phyloP scores from a whole-genome alignment of 2,797 vertebrate species.

The Hoplostethus mediterraneus region DNA sequence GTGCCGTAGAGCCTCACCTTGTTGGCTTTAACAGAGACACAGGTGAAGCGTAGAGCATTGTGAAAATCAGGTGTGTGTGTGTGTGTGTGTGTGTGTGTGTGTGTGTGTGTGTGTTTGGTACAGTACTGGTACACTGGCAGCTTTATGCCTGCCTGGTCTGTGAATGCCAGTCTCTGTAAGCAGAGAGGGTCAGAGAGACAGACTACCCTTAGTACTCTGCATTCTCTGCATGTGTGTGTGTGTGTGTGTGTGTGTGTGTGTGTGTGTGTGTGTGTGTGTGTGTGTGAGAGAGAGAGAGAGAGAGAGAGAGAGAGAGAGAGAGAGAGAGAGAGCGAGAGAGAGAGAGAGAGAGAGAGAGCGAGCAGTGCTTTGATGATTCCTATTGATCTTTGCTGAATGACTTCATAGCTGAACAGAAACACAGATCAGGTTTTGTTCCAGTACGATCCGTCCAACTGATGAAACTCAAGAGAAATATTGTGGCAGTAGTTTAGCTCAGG shows the following conservation, averaged over 20 bases:
- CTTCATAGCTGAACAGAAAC: constrained; percentile 32
- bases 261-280: constrained; percentile 11
- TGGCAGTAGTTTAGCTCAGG: constrained; percentile 7
- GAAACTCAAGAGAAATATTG: constrained; percentile 4
- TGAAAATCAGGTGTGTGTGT: constrained; percentile 22
- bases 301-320: constrained; percentile 1
- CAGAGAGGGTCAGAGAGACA: constrained; percentile 53
- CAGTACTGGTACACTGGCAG: constrained; percentile 56
- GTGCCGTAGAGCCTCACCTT: constrained; percentile 22
- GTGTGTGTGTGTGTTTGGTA: constrained; percentile 45
- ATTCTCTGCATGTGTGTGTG: constrained; percentile 18
- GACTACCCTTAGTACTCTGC: constrained; percentile 50
- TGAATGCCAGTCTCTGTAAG: constrained; percentile 70
- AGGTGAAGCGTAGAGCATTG: constrained; percentile 29
- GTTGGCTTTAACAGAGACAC: constrained; percentile 39
- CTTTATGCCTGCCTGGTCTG: constrained; percentile 55
- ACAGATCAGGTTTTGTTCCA: constrained; percentile 19
- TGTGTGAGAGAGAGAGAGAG: background rate
- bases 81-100: constrained; percentile 35
- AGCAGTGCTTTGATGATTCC: constrained; percentile 49
- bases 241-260: constrained; percentile 15
- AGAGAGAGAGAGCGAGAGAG: constrained; percentile 1
- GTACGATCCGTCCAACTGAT: background rate
- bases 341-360: constrained; percentile 1
- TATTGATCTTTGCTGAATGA: constrained; percentile 53